Evolutionary conservation across 2,797 vertebrate species (phyloP).

Genomic region (Yasuhikotakia modesta): DNA sequence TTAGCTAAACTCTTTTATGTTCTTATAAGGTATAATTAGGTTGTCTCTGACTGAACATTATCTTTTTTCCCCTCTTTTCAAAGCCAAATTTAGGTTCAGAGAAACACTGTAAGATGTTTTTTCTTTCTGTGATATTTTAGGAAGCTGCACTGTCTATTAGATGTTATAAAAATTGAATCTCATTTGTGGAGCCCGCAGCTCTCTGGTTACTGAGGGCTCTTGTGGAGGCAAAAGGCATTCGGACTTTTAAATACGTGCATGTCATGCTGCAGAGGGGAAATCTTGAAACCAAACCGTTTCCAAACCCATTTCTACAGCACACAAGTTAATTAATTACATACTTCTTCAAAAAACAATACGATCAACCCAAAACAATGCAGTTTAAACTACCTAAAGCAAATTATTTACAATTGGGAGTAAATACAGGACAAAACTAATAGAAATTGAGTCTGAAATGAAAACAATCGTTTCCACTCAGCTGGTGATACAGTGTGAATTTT

Average conservation of each 20-base stretch:
- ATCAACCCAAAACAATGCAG: slow-evolving; percentile 54
- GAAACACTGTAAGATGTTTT: neutral
- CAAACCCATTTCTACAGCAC: slow-evolving; percentile 51
- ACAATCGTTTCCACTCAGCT: slow-evolving; percentile 13
- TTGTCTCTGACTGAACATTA: neutral
- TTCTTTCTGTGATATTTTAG: slow-evolving; percentile 42
- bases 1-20: too few relatives aligned
- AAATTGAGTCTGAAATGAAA: neutral
- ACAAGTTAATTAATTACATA: slow-evolving; percentile 44
- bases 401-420: slow-evolving; percentile 31
- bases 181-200: slow-evolving; percentile 58
- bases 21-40: too few relatives aligned
- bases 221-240: slow-evolving; percentile 54
- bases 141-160: slow-evolving; percentile 52
- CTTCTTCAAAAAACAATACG: slow-evolving; percentile 46
- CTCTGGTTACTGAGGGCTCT: slow-evolving; percentile 54
- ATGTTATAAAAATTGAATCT: slow-evolving; percentile 62
- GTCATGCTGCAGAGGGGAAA: slow-evolving; percentile 58
- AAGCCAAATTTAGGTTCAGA: neutral
- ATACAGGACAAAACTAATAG: slow-evolving; percentile 21
- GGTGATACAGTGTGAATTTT: slow-evolving; percentile 26
- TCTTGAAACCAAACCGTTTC: slow-evolving; percentile 61
- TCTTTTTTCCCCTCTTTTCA: neutral
- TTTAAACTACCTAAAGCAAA: slow-evolving; percentile 41
- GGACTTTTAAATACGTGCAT: slow-evolving; percentile 57